Conservation (phyloP, 2,113 vertebrate species). For the Malurus alboscapulatus region DNA sequence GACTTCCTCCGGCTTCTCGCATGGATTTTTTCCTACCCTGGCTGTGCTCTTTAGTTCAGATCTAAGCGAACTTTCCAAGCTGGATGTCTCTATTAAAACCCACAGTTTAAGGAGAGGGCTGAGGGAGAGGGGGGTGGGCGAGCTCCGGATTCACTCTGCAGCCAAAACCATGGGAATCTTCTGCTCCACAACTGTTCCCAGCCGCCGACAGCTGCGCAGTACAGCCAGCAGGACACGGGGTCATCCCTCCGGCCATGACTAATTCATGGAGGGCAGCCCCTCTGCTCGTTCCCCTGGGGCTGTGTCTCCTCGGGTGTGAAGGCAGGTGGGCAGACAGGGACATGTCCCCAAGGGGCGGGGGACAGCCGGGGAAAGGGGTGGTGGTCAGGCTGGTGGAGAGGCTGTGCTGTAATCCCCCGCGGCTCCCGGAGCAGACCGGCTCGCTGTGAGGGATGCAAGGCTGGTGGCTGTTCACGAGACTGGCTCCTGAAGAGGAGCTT, state of each 20-base stretch:
- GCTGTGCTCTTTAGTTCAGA: not conserved
- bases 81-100: not conserved
- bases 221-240: not conserved
- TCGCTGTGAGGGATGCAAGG: not conserved
- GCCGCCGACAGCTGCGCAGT: not conserved
- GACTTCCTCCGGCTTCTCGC: not conserved
- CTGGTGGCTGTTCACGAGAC: fast-evolving
- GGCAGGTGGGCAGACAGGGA: conserved; percentile 32
- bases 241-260: not conserved
- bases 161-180: conserved; percentile 49
- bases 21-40: not conserved
- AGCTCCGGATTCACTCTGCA: not conserved
- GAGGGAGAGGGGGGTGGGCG: fast-evolving
- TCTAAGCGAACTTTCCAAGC: not conserved
- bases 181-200: conserved; percentile 33
- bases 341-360: fast-evolving
- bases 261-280: not conserved
- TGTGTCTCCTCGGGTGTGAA: not conserved
- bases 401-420: fast-evolving
- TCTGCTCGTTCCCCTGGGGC: not conserved
- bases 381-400: not conserved
- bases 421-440: not conserved
- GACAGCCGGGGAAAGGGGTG: not conserved
- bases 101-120: not conserved
- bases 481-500: fast-evolving